A percentile compares a stretch with the other conserved stretches of the same genome.
phyloP scores from a whole-genome alignment of 2,113 vertebrate genomes.

The Lota lota region DNA sequence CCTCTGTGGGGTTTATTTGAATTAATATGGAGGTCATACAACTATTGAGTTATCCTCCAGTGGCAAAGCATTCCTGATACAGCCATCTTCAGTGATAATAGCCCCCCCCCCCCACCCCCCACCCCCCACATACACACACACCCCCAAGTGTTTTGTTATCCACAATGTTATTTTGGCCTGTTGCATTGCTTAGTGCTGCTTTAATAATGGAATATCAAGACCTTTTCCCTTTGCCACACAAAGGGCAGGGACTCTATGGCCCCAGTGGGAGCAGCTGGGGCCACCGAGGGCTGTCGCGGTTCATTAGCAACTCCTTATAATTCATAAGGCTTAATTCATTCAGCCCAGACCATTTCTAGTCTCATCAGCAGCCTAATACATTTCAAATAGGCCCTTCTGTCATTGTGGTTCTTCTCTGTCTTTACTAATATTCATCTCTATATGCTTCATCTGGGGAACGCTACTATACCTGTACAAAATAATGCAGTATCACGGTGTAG shows the following conservation, averaged over 20 bases:
- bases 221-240: slow-evolving; percentile 39
- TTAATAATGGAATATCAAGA: slow-evolving; percentile 26
- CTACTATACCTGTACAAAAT: too few relatives aligned
- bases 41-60: too few relatives aligned
- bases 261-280: slow-evolving; percentile 50
- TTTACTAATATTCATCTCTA: slow-evolving; percentile 17
- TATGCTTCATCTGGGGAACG: neutral
- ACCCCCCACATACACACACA: too few relatives aligned
- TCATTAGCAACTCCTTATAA: slow-evolving; percentile 59
- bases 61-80: too few relatives aligned
- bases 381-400: neutral
- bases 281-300: slow-evolving; percentile 44
- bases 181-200: neutral
- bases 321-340: slow-evolving; percentile 54
- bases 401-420: slow-evolving; percentile 11
- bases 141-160: too few relatives aligned
- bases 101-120: too few relatives aligned
- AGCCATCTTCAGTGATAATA: too few relatives aligned
- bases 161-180: too few relatives aligned
- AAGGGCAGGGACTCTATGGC: slow-evolving; percentile 24
- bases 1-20: too few relatives aligned
- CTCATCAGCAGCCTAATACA: neutral
- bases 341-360: slow-evolving; percentile 7
- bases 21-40: too few relatives aligned
- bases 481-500: too few relatives aligned